These are phyloP conservation scores for Mechanitis messenoides DNA, from an alignment of 2,888 invertebrate species.

Conservation along the genomic window DNA sequence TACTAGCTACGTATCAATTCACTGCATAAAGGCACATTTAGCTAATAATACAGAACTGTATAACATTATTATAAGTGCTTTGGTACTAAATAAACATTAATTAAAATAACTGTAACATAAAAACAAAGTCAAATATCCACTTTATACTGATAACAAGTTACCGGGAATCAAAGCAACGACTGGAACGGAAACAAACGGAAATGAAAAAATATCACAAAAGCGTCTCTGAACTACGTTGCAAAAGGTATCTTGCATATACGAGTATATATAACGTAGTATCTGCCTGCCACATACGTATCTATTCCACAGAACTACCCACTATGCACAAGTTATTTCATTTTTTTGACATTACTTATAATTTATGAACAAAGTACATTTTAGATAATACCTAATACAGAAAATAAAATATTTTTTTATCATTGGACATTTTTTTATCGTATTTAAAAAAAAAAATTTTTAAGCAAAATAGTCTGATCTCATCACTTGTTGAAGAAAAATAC, in stretches of 20 bases:
- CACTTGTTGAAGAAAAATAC: no score
- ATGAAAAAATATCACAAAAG: slow-evolving; percentile 40
- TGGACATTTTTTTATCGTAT: no score
- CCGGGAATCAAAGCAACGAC: slow-evolving; percentile 27
- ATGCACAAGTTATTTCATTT: no score
- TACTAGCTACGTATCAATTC: neutral
- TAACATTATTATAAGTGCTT: neutral
- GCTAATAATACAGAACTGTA: neutral
- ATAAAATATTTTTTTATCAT: no score
- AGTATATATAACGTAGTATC: no score
- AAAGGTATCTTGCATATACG: neutral
- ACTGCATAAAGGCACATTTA: slow-evolving; percentile 1
- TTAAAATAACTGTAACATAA: neutral
- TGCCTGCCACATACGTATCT: no score
- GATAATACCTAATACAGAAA: no score
- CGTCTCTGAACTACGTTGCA: slow-evolving; percentile 24
- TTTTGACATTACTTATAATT: no score
- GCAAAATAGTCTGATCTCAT: no score
- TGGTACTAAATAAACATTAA: neutral
- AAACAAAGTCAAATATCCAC: neutral
- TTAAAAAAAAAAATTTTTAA: no score
- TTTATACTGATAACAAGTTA: slow-evolving; percentile 4
- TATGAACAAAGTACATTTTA: no score
- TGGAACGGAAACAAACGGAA: slow-evolving; percentile 34
- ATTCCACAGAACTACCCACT: no score